Conservation (phyloP, 2,113 vertebrate genomes). For the Limnothrissa miodon region DNA sequence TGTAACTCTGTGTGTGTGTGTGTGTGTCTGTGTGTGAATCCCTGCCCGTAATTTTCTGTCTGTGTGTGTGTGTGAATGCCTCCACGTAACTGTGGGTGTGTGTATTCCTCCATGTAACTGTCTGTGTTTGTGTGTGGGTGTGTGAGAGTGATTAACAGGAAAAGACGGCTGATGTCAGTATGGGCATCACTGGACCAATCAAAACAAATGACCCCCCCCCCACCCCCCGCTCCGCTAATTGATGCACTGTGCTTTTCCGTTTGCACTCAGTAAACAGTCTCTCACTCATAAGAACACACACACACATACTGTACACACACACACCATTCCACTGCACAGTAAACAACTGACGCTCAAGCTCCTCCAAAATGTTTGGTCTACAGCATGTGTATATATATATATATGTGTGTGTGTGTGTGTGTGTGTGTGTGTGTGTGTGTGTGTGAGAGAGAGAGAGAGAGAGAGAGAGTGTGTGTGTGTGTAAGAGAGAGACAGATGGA, state of each 20-base stretch:
- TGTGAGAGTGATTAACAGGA: conserved; percentile 49
- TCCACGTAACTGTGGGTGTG: neutral
- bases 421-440: neutral
- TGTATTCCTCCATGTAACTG: neutral
- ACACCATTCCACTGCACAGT: conserved; percentile 13
- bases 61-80: neutral
- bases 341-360: conserved; percentile 39
- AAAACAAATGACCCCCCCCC: conserved; percentile 25
- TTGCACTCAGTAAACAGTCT: conserved; percentile 31
- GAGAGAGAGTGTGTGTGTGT: neutral
- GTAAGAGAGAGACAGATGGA: too few species aligned
- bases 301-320: neutral
- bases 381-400: conserved; percentile 27
- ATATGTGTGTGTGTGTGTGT: neutral
- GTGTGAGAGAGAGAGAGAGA: neutral
- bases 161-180: conserved; percentile 38
- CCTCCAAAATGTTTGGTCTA: conserved; percentile 44
- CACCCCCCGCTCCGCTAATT: neutral
- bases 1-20: too few species aligned
- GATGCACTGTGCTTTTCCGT: conserved; percentile 36
- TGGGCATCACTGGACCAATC: conserved; percentile 33
- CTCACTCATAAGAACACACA: neutral
- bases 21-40: conserved; percentile 29
- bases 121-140: too few species aligned
- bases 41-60: neutral